phyloP scores from a whole-genome alignment of 1,140 invertebrate genomes.

The Matsumurasca onukii region DNA sequence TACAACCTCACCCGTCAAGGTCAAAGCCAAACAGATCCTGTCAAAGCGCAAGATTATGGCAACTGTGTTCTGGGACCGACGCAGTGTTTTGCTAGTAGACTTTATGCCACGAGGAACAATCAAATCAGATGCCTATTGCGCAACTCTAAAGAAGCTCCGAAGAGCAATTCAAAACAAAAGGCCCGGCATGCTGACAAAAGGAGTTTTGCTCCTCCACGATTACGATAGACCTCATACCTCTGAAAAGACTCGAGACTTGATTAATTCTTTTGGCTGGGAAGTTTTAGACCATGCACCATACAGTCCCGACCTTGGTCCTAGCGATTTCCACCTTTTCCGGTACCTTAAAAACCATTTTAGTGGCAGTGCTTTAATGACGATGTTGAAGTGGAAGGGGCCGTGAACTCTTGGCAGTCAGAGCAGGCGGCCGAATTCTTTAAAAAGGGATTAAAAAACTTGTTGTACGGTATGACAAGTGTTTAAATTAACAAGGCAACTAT shows the following conservation, averaged over 20 bases:
- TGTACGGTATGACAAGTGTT: not conserved
- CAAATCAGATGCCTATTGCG: constrained; percentile 38
- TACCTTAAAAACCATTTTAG: not conserved
- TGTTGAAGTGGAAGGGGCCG: not conserved
- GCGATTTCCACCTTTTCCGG: not conserved
- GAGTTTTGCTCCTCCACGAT: not conserved
- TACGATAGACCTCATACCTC: not conserved
- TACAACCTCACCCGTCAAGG: not conserved
- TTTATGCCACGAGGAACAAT: constrained; percentile 40
- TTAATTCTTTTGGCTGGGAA: constrained; percentile 42
- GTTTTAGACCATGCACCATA: constrained; percentile 39
- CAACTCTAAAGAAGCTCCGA: constrained; percentile 31
- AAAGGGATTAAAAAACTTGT: not conserved
- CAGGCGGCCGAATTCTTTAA: not conserved
- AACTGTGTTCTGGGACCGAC: constrained; percentile 40
- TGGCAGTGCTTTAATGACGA: not conserved
- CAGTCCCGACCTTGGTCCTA: not conserved
- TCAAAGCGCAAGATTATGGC: constrained; percentile 35
- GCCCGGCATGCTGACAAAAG: not conserved
- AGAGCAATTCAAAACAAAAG: constrained; percentile 9
- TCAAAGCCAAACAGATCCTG: not conserved
- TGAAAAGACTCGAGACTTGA: not conserved
- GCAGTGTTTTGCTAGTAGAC: constrained; percentile 41
- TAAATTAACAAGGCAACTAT: not conserved
- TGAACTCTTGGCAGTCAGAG: not conserved